Evolutionary conservation across 1,140 invertebrate genomes (phyloP).

Genomic region (Brachionus asplanchnoidis): DNA sequence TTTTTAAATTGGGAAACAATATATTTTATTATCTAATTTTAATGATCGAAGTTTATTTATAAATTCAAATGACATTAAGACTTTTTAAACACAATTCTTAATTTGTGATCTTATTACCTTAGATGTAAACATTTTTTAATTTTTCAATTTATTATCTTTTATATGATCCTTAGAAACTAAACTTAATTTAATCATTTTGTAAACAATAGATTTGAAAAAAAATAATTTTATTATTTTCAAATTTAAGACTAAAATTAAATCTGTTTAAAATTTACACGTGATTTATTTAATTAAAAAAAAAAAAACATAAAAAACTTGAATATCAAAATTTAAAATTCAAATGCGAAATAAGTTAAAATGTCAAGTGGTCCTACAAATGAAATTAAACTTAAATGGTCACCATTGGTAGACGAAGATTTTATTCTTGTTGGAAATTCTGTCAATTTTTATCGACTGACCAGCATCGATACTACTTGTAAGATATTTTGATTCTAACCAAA

Average conservation of each 20-base stretch:
- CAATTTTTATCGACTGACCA: not conserved
- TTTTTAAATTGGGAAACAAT: too few species aligned
- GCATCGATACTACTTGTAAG: not conserved
- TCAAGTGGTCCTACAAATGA: not conserved
- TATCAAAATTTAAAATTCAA: not conserved
- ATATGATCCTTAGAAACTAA: too few species aligned
- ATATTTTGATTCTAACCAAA: not conserved
- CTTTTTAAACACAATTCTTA: too few species aligned
- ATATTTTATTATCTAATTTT: too few species aligned
- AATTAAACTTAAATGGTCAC: constrained; percentile 23
- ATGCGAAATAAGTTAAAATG: not conserved
- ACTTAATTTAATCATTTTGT: too few species aligned
- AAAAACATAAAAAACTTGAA: not conserved
- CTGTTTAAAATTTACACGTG: not conserved
- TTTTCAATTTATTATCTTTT: too few species aligned
- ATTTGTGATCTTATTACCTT: too few species aligned
- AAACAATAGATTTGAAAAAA: not conserved
- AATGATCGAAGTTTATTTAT: too few species aligned
- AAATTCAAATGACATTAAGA: too few species aligned
- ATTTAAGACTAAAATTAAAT: not conserved
- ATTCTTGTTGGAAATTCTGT: constrained; percentile 20
- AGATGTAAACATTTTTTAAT: too few species aligned
- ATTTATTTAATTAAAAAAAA: not conserved
- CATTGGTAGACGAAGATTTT: constrained; percentile 23
- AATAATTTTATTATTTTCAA: not conserved